These are phyloP conservation scores for Chitala chitala DNA, from an alignment of 2,113 vertebrate species.

Conservation along the genomic window DNA sequence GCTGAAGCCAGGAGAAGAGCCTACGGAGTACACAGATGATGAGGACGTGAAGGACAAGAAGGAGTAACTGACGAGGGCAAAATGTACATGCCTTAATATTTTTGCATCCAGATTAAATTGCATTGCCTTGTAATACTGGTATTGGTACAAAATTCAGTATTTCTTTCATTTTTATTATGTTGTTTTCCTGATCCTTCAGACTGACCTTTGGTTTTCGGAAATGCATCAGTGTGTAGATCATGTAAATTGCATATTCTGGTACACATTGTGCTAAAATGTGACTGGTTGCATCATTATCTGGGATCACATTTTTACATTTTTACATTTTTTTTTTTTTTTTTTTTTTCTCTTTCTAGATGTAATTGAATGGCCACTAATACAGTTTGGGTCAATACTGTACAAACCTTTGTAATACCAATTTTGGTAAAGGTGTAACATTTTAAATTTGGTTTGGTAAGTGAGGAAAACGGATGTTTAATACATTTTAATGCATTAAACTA, in stretches of 20 bases:
- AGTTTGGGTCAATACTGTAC: too few species aligned
- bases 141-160: conserved; percentile 15
- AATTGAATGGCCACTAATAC: too few species aligned
- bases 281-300: neutral
- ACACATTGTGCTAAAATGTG: neutral
- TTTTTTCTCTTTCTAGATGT: too few species aligned
- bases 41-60: conserved; percentile 73
- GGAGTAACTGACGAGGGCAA: conserved; percentile 42
- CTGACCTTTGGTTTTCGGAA: too few species aligned
- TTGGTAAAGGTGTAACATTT: too few species aligned
- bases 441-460: too few species aligned
- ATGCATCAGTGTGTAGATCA: too few species aligned
- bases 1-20: conserved; percentile 87
- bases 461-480: too few species aligned
- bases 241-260: neutral
- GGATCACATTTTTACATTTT: neutral
- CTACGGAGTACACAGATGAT: conserved; percentile 88
- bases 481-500: too few species aligned
- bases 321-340: neutral
- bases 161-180: conserved; percentile 22
- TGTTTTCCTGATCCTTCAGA: neutral
- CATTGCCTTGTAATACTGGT: conserved; percentile 14
- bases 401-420: too few species aligned
- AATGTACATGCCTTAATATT: conserved; percentile 40
- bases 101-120: conserved; percentile 22